phyloP scores from a whole-genome alignment of 2,113 vertebrate species.

The Acinonyx jubatus region DNA sequence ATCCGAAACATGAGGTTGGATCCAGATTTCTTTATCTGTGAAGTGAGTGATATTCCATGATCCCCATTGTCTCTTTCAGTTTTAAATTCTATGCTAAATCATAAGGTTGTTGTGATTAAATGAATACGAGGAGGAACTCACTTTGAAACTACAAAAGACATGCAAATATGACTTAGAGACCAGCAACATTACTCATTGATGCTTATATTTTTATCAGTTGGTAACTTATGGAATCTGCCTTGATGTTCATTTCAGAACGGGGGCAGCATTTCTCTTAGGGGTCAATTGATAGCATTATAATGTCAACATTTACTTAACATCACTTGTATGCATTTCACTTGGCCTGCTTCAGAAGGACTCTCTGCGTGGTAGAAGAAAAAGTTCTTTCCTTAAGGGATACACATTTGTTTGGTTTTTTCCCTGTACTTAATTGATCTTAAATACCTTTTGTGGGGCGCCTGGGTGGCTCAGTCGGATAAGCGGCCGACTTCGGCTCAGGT shows the following conservation, averaged over 20 bases:
- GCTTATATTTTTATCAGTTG: background rate
- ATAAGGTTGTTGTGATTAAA: background rate
- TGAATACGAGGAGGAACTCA: background rate
- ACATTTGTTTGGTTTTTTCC: background rate
- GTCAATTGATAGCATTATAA: background rate
- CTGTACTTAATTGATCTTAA: background rate
- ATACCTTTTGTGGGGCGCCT: background rate
- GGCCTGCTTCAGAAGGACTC: background rate
- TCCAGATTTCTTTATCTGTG: background rate
- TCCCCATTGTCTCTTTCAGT: background rate
- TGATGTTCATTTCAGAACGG: background rate
- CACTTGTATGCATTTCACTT: background rate
- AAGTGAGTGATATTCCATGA: background rate
- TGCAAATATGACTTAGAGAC: background rate
- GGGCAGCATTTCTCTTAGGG: background rate
- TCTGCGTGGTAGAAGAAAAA: background rate
- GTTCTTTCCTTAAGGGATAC: background rate
- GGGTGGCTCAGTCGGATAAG: too few relatives aligned
- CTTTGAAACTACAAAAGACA: background rate
- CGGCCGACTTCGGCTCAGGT: too few relatives aligned
- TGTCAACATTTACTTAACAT: background rate
- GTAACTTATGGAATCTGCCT: background rate
- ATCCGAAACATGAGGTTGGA: background rate
- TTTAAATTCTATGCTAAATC: background rate
- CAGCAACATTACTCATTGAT: background rate